A percentile compares a stretch with the other conserved stretches of the same genome.
phyloP scores from a whole-genome alignment of 2,113 vertebrate species.

The Triplophysa rosa region DNA sequence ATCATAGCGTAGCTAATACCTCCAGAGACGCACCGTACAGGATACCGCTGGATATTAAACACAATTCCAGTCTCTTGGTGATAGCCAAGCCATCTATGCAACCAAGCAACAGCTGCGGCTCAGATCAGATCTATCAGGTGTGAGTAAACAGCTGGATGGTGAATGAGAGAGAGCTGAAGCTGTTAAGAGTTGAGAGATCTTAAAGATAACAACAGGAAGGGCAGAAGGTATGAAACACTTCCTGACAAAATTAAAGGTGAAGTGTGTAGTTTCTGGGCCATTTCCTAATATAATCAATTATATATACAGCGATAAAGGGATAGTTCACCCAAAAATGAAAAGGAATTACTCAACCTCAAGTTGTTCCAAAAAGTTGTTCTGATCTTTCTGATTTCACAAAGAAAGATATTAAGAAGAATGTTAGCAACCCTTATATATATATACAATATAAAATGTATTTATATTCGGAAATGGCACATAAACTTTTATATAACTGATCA shows the following conservation, averaged over 20 bases:
- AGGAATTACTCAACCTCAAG: too few relatives aligned
- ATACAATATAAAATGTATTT: too few relatives aligned
- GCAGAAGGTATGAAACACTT: neutral
- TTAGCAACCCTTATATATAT: too few relatives aligned
- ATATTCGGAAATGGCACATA: too few relatives aligned
- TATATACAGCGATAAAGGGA: too few relatives aligned
- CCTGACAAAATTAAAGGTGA: neutral
- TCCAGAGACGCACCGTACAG: conserved; percentile 52
- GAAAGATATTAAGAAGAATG: too few relatives aligned
- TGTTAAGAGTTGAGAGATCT: neutral
- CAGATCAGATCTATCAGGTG: conserved; percentile 48
- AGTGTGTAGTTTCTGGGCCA: neutral
- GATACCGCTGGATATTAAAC: conserved; percentile 53
- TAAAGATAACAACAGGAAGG: neutral
- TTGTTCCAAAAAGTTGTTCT: too few relatives aligned
- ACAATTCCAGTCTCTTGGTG: conserved; percentile 40
- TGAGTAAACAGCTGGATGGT: conserved; percentile 31
- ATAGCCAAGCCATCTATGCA: conserved; percentile 46
- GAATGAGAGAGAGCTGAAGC: conserved; percentile 31
- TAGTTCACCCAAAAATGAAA: too few relatives aligned
- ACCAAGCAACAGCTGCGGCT: conserved; percentile 51
- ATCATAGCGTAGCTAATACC: conserved; percentile 50
- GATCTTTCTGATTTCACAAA: too few relatives aligned
- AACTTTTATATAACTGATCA: too few relatives aligned
- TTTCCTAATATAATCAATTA: too few relatives aligned